Conservation (phyloP, 1,140 invertebrate species). For the Cyphomyrmex costatus region DNA sequence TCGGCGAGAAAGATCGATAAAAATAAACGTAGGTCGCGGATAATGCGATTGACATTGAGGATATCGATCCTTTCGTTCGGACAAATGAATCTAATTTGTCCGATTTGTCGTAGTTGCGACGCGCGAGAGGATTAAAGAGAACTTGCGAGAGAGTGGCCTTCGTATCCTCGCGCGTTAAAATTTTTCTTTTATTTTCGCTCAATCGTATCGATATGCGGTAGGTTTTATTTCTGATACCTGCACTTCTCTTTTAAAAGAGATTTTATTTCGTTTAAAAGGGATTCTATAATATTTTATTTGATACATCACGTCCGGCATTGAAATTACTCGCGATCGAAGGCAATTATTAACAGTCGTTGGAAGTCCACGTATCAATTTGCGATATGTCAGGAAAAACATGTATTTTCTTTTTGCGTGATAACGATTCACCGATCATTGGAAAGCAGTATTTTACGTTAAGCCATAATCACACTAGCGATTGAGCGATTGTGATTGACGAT, state of each 20-base stretch:
- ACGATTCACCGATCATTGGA: not conserved
- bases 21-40: not conserved
- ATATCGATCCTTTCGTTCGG: conserved; percentile 10
- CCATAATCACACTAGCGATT: no score
- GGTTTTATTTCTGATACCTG: not conserved
- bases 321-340: conserved; percentile 23
- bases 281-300: not conserved
- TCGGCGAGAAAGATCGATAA: not conserved
- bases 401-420: not conserved
- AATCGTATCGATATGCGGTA: conserved; percentile 1
- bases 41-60: not conserved
- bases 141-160: not conserved
- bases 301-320: not conserved
- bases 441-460: not conserved
- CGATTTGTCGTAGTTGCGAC: not conserved
- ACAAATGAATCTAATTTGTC: not conserved
- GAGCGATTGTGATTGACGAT: no score
- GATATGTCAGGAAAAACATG: not conserved
- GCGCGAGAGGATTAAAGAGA: conserved; percentile 14
- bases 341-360: not conserved
- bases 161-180: not conserved
- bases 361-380: not conserved
- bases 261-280: not conserved
- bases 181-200: conserved; percentile 16
- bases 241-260: not conserved